Evolutionary conservation across 2,888 invertebrate species (phyloP), one percentile per base, ranked within the genome.

Genomic region (Epistrophella euchroma): DNA sequence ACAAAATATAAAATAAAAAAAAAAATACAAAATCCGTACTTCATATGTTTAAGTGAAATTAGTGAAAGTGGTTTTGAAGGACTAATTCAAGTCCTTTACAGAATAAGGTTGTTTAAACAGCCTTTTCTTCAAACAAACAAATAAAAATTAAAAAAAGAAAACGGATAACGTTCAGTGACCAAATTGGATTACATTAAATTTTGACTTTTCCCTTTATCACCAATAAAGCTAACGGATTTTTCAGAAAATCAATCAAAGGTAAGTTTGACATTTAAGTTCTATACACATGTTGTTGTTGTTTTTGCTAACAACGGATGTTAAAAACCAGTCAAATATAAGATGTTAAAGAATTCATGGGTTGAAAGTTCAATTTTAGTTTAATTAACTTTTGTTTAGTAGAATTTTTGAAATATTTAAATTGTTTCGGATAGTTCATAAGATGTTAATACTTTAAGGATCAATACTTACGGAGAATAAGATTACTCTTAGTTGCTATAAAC

Each of bases 151-250:
- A 32, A 52, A 37, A 40, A 5, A 17, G 17, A 58, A 47, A 37
- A 58, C 66, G 82, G 82, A 78, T 83, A 76, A 76, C 80, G 22
- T 50, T 64, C 28, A 68, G 60, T 73, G 77, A 62, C 55, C 55
- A 13, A 13, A 73, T 78, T 78, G 83, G 84, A 84, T 84, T 72
- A 84, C 47, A 40, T 43, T 68, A n/a, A 32, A 60, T 75, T 45
- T 55, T 50, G 40, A 68, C 52, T 37, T 60, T 68, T 32, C 32
- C n/a, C n/a, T 17, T 35, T 17, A 19, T 50, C 22, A 43, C n/a
- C 37, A 37, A 6, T 35, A 19, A 47, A 52, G 2, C 7, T 45
- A 37, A 64, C 64, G 66, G 66, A 55, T 62, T 75, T 52, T 64
- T 2, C 9, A 47, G 47, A 32, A 37, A 35, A 15, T 13, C 2